Evolutionary conservation across 2,113 vertebrate genomes (phyloP).

Genomic region (Regulus satrapa): DNA sequence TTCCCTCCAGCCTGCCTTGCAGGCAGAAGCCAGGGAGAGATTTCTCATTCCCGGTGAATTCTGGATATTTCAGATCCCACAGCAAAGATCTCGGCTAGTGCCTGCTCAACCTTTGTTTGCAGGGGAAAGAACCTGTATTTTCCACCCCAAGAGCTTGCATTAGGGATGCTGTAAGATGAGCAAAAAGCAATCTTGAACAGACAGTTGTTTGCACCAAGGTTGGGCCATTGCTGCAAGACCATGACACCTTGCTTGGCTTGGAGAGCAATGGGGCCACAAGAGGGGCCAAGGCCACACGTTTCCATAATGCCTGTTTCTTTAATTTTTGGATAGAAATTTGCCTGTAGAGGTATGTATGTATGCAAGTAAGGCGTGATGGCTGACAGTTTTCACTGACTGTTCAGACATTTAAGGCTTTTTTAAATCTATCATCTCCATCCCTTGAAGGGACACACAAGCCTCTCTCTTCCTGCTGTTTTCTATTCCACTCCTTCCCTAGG

Average conservation of each 20-base stretch:
- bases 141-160: not conserved
- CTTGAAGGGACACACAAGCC: not conserved
- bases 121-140: not conserved
- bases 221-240: not conserved
- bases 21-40: not conserved
- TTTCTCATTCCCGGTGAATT: not conserved
- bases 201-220: not conserved
- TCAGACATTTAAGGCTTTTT: not conserved
- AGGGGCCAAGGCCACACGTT: not conserved
- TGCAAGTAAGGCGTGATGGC: not conserved
- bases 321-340: not conserved
- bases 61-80: not conserved
- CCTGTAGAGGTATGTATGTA: not conserved
- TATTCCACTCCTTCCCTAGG: constrained; percentile 3
- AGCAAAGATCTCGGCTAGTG: not conserved
- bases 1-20: not conserved
- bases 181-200: not conserved
- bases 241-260: fast-evolving
- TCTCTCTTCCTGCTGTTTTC: constrained; percentile 24
- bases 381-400: not conserved
- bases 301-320: not conserved
- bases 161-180: not conserved
- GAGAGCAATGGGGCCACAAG: not conserved
- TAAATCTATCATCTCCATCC: not conserved
- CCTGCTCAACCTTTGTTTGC: not conserved